Evolutionary conservation across 2,888 invertebrate genomes (phyloP).

Genomic region (Chymomyza procnemis): DNA sequence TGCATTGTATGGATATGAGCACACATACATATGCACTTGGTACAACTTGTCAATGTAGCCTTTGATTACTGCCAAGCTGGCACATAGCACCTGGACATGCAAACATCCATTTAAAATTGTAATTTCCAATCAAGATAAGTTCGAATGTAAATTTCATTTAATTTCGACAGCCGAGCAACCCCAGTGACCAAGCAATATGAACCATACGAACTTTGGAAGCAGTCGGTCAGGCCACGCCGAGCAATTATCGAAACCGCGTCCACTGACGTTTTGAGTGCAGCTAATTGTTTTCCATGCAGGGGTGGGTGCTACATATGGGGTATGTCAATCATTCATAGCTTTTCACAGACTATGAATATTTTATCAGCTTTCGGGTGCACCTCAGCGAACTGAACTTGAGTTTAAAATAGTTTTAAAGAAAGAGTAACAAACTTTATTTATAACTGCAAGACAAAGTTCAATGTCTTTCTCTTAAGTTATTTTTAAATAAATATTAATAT

Average conservation of each 20-base stretch:
- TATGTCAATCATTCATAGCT: conserved; percentile 16
- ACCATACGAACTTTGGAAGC: conserved; percentile 31
- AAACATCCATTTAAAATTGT: conserved; percentile 45
- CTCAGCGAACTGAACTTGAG: not conserved
- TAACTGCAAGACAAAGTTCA: not conserved
- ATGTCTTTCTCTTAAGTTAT: not conserved
- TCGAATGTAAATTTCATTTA: conserved; percentile 46
- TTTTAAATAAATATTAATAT: not conserved
- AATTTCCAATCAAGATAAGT: conserved; percentile 59
- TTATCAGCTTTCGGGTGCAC: not conserved
- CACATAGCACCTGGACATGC: conserved; percentile 33
- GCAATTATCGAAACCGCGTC: conserved; percentile 31
- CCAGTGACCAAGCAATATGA: conserved; percentile 31
- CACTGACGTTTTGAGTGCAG: conserved; percentile 31
- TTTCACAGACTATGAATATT: not conserved
- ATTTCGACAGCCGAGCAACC: conserved; percentile 7
- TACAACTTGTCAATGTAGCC: conserved; percentile 29
- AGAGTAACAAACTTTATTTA: conserved; percentile 1
- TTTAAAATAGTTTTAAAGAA: conserved; percentile 14
- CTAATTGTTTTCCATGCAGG: conserved; percentile 25
- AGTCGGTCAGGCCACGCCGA: not conserved
- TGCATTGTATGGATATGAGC: conserved; percentile 25
- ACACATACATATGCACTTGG: conserved; percentile 18
- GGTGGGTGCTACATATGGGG: not conserved
- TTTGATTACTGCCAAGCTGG: conserved; percentile 43